Base-by-base conservation (phyloP, 2,888 invertebrate genomes). In the Tiphia femorata region DNA sequence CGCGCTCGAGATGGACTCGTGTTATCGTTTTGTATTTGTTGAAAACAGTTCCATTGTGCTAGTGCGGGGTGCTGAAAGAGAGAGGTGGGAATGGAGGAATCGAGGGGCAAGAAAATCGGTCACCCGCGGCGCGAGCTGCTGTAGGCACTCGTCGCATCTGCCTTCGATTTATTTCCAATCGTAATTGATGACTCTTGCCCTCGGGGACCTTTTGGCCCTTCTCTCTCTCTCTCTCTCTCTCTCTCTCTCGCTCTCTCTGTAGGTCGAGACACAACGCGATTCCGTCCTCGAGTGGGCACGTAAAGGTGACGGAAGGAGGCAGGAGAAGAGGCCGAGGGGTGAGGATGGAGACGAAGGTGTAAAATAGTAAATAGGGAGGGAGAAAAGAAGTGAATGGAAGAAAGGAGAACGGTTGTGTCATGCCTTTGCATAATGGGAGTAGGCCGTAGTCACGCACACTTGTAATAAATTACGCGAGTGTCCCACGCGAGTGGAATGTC, bases 141-240 rank as follows among this genome's bases (percentile, higher is more conserved):
- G 67, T 74, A 65, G 71, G 68, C 72, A 73, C 75, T 75, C 76
- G 72, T 74, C 73, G 76, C 80, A 80, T 80, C 80, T 80, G 80
- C 80, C 74, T 78, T 79, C 79, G 79, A 80, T 79, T 78, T 78
- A 81, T 80, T 79, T 75, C 64, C 76, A 72, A 80, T 81, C 69
- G 74, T 75, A 79, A 80, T 79, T 78, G 79, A 80, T 80, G 80
- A 77, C 75, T 76, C 58, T 60, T 62, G 71, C 52, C 63, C 65
- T 59, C 62, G 62, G 57, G 55, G 52, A n/a, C n/a, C n/a, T n/a
- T n/a, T n/a, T n/a, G n/a, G n/a, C n/a, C 57, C 60, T 64, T 61
- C 25, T 25, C 25, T 25, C 25, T 25, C 25, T 25, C 25, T 25
- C 25, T 25, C 8, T 25, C 25, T 8, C 5, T 5, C 25, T 25